phyloP scores from a whole-genome alignment of 2,797 vertebrate genomes.

The Manis javanica region DNA sequence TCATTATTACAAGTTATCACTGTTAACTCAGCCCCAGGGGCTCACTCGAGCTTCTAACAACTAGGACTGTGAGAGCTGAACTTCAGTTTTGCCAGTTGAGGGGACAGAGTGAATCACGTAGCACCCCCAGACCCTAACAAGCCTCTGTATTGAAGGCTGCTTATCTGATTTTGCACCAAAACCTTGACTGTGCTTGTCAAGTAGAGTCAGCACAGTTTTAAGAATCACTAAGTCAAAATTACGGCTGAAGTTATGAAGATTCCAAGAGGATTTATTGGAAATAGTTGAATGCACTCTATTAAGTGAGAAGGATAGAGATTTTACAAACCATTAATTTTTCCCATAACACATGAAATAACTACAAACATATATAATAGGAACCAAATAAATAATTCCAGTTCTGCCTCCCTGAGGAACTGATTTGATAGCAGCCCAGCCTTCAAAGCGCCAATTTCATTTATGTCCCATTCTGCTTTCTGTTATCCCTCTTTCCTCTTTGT shows the following conservation, averaged over 20 bases:
- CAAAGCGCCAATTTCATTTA: not conserved
- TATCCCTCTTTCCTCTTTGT: not conserved
- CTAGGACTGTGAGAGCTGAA: not conserved
- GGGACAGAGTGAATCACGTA: not conserved
- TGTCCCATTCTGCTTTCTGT: slow-evolving; percentile 20
- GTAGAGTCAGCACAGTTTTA: not conserved
- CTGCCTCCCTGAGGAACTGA: not conserved
- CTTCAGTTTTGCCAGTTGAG: not conserved
- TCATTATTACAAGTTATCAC: not conserved
- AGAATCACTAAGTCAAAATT: slow-evolving; percentile 13
- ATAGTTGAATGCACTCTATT: not conserved
- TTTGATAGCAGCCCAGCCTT: not conserved
- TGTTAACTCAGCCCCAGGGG: not conserved
- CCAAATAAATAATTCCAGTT: not conserved
- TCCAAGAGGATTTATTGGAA: not conserved
- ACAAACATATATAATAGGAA: not conserved
- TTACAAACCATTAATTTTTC: not conserved
- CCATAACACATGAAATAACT: not conserved
- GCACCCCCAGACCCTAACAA: not conserved
- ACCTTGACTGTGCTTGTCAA: not conserved
- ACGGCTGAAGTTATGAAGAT: not conserved
- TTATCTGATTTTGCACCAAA: slow-evolving; percentile 1
- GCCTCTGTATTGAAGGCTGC: not conserved
- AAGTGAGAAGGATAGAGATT: not conserved
- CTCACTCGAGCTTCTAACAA: not conserved